A percentile compares a stretch with the other conserved stretches of the same genome.
These are phyloP conservation scores for Isichthys henryi DNA, from an alignment of 2,113 vertebrate genomes.

Conservation along the genomic window DNA sequence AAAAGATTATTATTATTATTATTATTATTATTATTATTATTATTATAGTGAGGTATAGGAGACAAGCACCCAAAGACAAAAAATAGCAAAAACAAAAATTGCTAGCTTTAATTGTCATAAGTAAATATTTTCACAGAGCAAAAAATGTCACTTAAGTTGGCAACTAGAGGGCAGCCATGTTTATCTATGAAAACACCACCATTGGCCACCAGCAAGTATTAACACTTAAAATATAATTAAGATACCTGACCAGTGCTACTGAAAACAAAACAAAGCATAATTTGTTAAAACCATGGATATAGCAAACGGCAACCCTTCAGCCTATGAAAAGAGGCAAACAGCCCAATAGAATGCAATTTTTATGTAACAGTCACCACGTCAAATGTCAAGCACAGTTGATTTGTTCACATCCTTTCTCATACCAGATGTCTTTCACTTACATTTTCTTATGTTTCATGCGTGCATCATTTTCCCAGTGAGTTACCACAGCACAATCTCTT, in stretches of 20 bases:
- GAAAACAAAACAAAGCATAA: not conserved
- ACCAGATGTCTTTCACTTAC: conserved; percentile 30
- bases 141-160: conserved; percentile 31
- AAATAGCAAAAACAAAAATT: not conserved
- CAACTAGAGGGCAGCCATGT: conserved; percentile 63
- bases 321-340: not conserved
- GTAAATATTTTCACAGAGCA: not conserved
- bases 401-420: not conserved
- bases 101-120: not conserved
- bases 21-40: not conserved
- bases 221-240: not conserved
- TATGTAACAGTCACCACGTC: not conserved
- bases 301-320: not conserved
- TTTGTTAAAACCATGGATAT: not conserved
- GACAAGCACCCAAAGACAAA: not conserved
- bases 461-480: conserved; percentile 61
- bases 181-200: conserved; percentile 23
- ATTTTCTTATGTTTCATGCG: conserved; percentile 59
- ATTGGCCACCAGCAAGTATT: conserved; percentile 21
- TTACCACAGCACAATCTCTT: conserved; percentile 52
- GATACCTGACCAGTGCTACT: not conserved
- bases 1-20: not conserved
- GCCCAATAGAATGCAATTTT: not conserved
- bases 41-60: not conserved
- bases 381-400: not conserved